These are phyloP conservation scores for Grammomys dolichurus DNA, from an alignment of 2,113 vertebrate genomes.

Conservation along the genomic window DNA sequence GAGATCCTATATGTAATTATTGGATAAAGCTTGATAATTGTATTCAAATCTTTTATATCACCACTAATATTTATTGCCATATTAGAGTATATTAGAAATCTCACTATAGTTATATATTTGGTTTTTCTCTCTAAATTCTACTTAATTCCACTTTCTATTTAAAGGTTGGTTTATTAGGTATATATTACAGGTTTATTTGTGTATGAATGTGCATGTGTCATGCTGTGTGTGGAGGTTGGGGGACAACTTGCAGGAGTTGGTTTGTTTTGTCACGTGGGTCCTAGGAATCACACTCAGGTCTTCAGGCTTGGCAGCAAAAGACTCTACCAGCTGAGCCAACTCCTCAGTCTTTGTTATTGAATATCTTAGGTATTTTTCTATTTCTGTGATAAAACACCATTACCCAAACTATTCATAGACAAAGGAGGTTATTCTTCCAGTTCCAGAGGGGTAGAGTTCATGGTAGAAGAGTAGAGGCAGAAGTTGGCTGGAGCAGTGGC, in stretches of 20 bases:
- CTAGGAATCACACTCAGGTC: neutral
- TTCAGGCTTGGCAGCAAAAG: neutral
- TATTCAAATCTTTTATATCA: neutral
- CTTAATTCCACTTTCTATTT: neutral
- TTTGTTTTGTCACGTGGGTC: neutral
- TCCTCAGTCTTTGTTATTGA: neutral
- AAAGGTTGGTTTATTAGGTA: neutral
- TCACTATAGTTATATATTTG: neutral
- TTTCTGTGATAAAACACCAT: neutral
- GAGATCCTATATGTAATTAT: neutral
- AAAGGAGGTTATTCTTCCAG: neutral
- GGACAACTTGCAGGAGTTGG: neutral
- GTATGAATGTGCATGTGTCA: neutral
- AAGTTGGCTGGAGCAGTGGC: neutral
- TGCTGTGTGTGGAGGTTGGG: neutral
- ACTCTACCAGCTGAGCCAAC: neutral
- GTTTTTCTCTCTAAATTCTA: conserved; percentile 6
- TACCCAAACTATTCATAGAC: neutral
- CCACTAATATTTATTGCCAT: conserved; percentile 1
- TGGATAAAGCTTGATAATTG: conserved; percentile 32
- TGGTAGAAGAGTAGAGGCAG: neutral
- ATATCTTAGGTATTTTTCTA: neutral
- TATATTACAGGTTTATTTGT: neutral
- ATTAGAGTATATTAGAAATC: neutral
- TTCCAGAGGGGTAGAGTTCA: neutral